Evolutionary conservation across 2,113 vertebrate genomes (phyloP), one percentile per base, ranked within the genome.

Genomic region (Phrynosoma platyrhinos): DNA sequence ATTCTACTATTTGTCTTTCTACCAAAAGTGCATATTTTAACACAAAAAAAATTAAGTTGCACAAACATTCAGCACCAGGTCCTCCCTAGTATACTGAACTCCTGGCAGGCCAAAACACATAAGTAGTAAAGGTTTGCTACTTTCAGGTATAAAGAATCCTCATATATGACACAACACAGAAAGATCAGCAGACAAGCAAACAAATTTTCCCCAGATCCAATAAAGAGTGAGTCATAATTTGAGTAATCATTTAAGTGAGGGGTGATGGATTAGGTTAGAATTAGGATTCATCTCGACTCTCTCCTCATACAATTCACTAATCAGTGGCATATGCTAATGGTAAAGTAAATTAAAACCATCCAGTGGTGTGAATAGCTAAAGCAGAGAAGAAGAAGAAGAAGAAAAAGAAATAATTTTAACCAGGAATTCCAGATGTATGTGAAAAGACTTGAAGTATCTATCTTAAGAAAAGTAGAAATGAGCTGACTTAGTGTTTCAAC

Each of bases 341-440:
- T 5, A 2, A 83, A 52, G 9, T 91, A 91, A 85, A 89, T 72
- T 12, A 85, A 93, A 93, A 86, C 90, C 88, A 87, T 84, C 93
- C 90, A 85, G 87, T 69, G n/a, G 90, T 92, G 79, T 85, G 91
- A 94, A 91, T 8, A 94, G 91, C 85, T 84, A 84, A 69, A 47
- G 94, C 27, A 88, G 91, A 92, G 93, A 94, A 95, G 91, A 95
- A 94, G 95, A 55, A 30, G 84, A 30, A 71, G 25, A 69, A 69
- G 9, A 69, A n/a, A 32, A 36, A 36, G 36, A 36, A 36, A n/a
- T n/a, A 71, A n/a, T 91, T 96, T 95, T 94, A 94, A 94, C 94
- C 90, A 92, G 93, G 94, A 94, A 96, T 95, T 95, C 94, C 94
- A 94, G 94, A 93, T 95, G 95, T 95, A 94, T 42, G 90, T 92